Conservation (phyloP, 2,888 invertebrate species). For the Diachrysia chrysitis region DNA sequence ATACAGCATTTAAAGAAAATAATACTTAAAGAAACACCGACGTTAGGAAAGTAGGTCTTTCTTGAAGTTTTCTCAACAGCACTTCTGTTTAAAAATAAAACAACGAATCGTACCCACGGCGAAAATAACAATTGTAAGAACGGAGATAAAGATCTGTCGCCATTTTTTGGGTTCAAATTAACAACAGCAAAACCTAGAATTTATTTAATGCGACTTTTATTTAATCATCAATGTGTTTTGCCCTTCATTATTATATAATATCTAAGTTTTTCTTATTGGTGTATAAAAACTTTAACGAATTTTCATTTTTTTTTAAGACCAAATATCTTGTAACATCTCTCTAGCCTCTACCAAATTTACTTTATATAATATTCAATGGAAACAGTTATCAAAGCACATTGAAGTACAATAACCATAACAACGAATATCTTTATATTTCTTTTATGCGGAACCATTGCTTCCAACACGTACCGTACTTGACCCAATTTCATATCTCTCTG, state of each 20-base stretch:
- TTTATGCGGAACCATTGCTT: conserved; percentile 12
- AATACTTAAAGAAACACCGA: conserved; percentile 9
- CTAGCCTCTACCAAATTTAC: too few species aligned
- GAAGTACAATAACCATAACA: background rate
- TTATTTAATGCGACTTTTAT: too few species aligned
- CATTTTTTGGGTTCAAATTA: conserved; percentile 16
- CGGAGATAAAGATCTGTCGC: conserved; percentile 25
- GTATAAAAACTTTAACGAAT: too few species aligned
- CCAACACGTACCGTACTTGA: background rate
- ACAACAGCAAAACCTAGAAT: background rate
- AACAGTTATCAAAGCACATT: background rate
- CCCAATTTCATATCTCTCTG: conserved; percentile 6
- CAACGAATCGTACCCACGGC: conserved; percentile 23
- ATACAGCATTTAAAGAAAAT: conserved; percentile 12
- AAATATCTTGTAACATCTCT: too few species aligned
- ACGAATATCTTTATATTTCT: background rate
- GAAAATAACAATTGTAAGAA: conserved; percentile 29
- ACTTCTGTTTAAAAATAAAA: conserved; percentile 32
- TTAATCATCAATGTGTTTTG: too few species aligned
- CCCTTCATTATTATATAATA: too few species aligned
- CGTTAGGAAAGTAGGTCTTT: conserved; percentile 19
- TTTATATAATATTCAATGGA: too few species aligned
- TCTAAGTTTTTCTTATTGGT: too few species aligned
- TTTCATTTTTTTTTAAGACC: too few species aligned
- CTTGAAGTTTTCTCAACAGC: conserved; percentile 29